Evolutionary conservation across 2,113 vertebrate genomes (phyloP).

Genomic region (Gasterosteus aculeatus): DNA sequence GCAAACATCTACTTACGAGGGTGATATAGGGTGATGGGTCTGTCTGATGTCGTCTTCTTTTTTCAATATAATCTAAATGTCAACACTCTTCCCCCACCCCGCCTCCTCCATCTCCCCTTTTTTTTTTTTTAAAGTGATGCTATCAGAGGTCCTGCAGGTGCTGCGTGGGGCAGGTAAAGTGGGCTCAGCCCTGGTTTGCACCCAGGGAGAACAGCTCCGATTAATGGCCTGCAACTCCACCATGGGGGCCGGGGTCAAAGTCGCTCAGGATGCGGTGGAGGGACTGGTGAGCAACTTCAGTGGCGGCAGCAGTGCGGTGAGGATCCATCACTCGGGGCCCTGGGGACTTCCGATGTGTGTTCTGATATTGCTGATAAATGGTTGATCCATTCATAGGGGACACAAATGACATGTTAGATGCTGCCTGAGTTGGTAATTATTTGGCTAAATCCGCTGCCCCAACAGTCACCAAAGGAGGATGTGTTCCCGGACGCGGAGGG

Average conservation of each 20-base stretch:
- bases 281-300: conserved; percentile 64
- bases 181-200: conserved; percentile 73
- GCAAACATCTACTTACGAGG: too few species aligned
- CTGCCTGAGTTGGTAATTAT: neutral
- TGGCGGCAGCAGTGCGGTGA: conserved; percentile 52
- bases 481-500: conserved; percentile 75
- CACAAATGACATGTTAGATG: neutral
- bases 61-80: neutral
- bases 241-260: conserved; percentile 72
- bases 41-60: neutral
- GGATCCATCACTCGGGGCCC: neutral
- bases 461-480: conserved; percentile 67
- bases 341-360: neutral
- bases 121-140: conserved; percentile 57
- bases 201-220: conserved; percentile 79
- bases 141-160: conserved; percentile 78
- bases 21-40: too few species aligned
- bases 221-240: conserved; percentile 77
- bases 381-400: neutral
- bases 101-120: neutral
- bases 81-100: neutral
- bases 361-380: neutral
- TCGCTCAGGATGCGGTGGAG: conserved; percentile 69
- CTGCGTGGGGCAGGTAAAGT: conserved; percentile 82
- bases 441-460: neutral